phyloP scores from a whole-genome alignment of 2,888 invertebrate species.

The Charanyca ferruginea region DNA sequence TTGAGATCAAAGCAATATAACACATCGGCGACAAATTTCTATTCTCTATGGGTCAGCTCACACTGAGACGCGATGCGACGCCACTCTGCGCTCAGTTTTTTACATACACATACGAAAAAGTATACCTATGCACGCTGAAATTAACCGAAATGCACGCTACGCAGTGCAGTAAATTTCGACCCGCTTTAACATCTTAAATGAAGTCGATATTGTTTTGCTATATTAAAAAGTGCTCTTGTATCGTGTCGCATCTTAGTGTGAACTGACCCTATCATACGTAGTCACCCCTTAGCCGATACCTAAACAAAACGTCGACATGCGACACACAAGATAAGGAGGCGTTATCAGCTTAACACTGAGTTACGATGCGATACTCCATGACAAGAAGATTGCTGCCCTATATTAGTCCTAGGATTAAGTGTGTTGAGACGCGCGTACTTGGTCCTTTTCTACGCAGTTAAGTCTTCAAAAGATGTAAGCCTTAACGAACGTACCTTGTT shows the following conservation, averaged over 20 bases:
- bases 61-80: too few relatives aligned
- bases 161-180: too few relatives aligned
- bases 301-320: constrained; percentile 51
- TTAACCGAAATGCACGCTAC: too few relatives aligned
- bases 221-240: too few relatives aligned
- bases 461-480: neutral
- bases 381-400: constrained; percentile 35
- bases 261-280: neutral
- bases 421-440: constrained; percentile 29
- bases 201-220: too few relatives aligned
- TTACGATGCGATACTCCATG: constrained; percentile 38
- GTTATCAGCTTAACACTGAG: constrained; percentile 56
- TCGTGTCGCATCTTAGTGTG: too few relatives aligned
- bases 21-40: neutral
- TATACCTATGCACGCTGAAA: too few relatives aligned
- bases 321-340: constrained; percentile 39
- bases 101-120: too few relatives aligned
- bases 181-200: too few relatives aligned
- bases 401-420: constrained; percentile 47
- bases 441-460: constrained; percentile 5
- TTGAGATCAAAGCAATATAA: too few relatives aligned
- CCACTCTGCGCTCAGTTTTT: too few relatives aligned
- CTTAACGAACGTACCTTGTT: neutral
- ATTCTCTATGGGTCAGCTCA: neutral
- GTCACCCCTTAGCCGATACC: constrained; percentile 30